phyloP scores from a whole-genome alignment of 2,113 vertebrate species.

The Oreochromis spilurus region DNA sequence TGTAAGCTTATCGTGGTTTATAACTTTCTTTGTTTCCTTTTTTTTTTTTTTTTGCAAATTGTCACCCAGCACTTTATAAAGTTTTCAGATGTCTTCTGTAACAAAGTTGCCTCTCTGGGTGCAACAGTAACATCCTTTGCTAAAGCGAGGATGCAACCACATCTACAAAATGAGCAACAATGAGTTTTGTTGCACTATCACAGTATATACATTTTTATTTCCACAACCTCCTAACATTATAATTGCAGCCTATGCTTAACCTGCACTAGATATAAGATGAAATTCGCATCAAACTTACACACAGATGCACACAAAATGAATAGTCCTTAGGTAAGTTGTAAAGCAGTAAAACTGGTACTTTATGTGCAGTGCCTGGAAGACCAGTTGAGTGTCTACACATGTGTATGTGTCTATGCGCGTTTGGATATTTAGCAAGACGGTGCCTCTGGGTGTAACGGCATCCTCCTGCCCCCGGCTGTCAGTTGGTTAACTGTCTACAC shows the following conservation, averaged over 20 bases:
- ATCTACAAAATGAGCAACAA: not conserved
- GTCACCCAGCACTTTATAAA: not conserved
- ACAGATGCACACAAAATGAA: not conserved
- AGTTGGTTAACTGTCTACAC: constrained; percentile 60
- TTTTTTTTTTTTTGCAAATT: not conserved
- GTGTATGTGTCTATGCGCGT: not conserved
- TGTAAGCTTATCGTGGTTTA: not conserved
- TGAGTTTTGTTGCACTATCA: accelerated
- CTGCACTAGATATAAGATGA: not conserved
- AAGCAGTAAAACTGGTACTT: not conserved
- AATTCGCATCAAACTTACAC: not conserved
- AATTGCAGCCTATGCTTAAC: not conserved
- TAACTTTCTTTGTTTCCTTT: not conserved
- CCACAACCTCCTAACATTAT: not conserved
- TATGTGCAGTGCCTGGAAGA: not conserved
- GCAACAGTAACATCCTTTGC: not conserved
- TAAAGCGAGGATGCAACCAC: not conserved
- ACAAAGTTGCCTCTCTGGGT: not conserved
- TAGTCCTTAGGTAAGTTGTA: not conserved
- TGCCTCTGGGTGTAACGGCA: constrained; percentile 63
- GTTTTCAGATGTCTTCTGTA: not conserved
- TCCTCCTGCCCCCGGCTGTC: constrained; percentile 49
- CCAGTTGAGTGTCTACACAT: not conserved
- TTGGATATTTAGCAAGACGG: constrained; percentile 1
- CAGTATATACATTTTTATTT: not conserved